Evolutionary conservation across 2,888 invertebrate genomes (phyloP).

Genomic region (Xiphydria camelus): DNA sequence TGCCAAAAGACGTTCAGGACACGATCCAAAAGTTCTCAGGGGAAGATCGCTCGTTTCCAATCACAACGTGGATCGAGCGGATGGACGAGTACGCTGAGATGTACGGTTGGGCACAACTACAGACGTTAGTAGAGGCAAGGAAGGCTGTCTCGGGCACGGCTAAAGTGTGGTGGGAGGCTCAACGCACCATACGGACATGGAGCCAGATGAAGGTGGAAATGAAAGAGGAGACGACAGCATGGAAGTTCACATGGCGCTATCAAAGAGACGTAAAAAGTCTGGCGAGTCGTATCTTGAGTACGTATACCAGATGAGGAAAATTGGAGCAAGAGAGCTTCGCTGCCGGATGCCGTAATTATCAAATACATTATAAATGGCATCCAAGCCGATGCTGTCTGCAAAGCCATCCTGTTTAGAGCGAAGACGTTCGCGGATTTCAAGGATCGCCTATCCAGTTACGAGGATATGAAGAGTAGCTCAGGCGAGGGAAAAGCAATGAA

Average conservation of each 20-base stretch:
- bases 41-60: background rate
- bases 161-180: background rate
- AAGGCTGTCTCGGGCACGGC: background rate
- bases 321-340: no score
- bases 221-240: background rate
- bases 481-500: background rate
- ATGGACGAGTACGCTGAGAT: background rate
- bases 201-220: background rate
- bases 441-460: background rate
- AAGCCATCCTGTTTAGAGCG: slow-evolving; percentile 5
- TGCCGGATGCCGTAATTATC: background rate
- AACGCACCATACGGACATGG: background rate
- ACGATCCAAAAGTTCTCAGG: no score
- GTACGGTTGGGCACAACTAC: background rate
- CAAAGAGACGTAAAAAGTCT: background rate
- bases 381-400: background rate
- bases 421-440: slow-evolving; percentile 3
- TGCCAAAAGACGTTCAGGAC: no score
- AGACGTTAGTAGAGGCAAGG: background rate
- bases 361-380: slow-evolving; percentile 12
- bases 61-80: background rate
- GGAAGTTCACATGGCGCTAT: background rate
- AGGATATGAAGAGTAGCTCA: background rate
- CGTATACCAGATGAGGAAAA: no score
- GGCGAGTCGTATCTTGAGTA: background rate